Evolutionary conservation across 2,888 invertebrate genomes (phyloP).

Genomic region (Diploptera punctata): DNA sequence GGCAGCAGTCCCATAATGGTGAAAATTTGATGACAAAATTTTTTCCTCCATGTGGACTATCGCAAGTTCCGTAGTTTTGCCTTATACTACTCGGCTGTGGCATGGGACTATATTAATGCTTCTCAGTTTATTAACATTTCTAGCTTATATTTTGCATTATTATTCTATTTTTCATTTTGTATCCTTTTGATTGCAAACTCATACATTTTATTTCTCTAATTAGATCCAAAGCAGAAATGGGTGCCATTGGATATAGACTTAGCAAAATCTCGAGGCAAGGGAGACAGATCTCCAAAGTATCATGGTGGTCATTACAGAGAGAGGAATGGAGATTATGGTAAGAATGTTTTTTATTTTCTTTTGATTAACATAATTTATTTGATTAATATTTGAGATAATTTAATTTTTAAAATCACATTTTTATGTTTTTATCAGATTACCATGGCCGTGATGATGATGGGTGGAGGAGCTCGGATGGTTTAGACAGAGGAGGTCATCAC

Average conservation of each 20-base stretch:
- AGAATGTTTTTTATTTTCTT: not conserved
- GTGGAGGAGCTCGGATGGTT: constrained; percentile 33
- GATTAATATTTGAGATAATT: constrained; percentile 1
- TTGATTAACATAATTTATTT: too few species aligned
- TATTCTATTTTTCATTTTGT: too few species aligned
- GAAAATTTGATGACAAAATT: too few species aligned
- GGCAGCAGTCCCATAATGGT: too few species aligned
- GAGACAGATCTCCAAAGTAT: constrained; percentile 63
- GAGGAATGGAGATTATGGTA: constrained; percentile 41
- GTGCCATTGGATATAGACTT: constrained; percentile 88
- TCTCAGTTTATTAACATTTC: too few species aligned
- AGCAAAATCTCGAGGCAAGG: constrained; percentile 70
- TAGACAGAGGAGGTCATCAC: constrained; percentile 26
- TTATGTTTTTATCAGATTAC: not conserved
- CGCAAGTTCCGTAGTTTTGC: too few species aligned
- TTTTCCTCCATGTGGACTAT: too few species aligned
- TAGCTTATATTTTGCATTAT: too few species aligned
- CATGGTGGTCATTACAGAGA: constrained; percentile 43
- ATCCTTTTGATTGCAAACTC: too few species aligned
- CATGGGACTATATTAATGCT: too few species aligned
- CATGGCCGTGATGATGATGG: constrained; percentile 34
- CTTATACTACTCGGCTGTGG: too few species aligned
- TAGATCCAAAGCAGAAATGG: constrained; percentile 80
- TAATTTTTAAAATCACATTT: not conserved
- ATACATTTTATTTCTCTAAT: constrained; percentile 41